These are phyloP conservation scores for Peromyscus leucopus DNA, from an alignment of 2,113 vertebrate species.

Conservation along the genomic window DNA sequence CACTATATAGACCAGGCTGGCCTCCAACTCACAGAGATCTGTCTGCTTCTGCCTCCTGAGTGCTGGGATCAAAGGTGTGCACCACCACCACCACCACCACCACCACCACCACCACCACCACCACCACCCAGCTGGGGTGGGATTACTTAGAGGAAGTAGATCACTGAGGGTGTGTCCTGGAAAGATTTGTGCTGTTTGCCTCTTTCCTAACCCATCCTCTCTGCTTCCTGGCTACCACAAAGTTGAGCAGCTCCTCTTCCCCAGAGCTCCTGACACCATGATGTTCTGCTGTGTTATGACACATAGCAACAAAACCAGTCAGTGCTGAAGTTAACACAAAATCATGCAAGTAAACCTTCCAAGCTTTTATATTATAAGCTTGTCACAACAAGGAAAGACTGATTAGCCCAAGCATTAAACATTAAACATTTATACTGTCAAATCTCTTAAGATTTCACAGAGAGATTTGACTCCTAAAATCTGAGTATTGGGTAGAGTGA, in stretches of 20 bases:
- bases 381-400: background rate
- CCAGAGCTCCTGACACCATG: background rate
- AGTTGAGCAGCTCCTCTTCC: background rate
- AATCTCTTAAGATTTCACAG: background rate
- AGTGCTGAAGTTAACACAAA: background rate
- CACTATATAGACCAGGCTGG: too few species aligned
- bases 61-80: too few species aligned
- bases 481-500: conserved; percentile 38
- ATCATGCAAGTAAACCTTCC: background rate
- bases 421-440: background rate
- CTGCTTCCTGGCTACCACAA: too few species aligned
- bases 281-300: background rate
- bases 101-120: too few species aligned
- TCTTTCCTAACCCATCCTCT: background rate
- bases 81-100: too few species aligned
- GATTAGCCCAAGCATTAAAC: background rate
- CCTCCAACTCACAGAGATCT: too few species aligned
- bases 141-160: background rate
- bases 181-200: background rate
- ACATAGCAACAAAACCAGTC: background rate
- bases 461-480: background rate
- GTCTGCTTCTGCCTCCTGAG: too few species aligned
- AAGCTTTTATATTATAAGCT: background rate
- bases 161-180: background rate
- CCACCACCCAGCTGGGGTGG: too few species aligned